A percentile compares a stretch with the other conserved stretches of the same genome.
Evolutionary conservation across 2,888 invertebrate genomes (phyloP).

Genomic region (Lasioglossum pauxillum): DNA sequence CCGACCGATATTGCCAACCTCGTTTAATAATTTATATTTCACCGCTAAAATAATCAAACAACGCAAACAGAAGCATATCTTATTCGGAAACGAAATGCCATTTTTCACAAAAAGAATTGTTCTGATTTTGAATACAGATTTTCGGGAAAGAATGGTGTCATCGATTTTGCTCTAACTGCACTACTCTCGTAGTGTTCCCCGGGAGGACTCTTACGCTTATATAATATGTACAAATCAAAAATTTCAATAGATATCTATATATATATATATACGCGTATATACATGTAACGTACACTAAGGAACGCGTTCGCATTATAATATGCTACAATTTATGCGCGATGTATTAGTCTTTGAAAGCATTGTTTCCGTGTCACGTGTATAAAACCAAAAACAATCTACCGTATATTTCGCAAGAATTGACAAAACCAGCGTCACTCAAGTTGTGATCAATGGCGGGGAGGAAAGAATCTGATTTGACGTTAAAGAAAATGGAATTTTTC

Average conservation of each 20-base stretch:
- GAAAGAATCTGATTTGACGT: neutral
- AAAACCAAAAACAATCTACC: constrained; percentile 55
- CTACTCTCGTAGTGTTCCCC: constrained; percentile 20
- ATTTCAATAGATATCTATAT: constrained; percentile 40
- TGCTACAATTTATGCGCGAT: constrained; percentile 56
- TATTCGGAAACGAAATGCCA: constrained; percentile 39
- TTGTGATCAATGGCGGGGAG: constrained; percentile 63
- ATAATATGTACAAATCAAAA: constrained; percentile 68
- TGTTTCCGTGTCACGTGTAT: constrained; percentile 61
- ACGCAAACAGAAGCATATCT: neutral
- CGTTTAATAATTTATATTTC: constrained; percentile 8
- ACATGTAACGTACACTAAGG: constrained; percentile 55
- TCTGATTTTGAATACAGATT: constrained; percentile 47
- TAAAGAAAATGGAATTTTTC: constrained; percentile 11
- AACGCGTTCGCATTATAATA: constrained; percentile 48
- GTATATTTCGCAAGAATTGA: constrained; percentile 58
- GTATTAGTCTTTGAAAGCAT: constrained; percentile 51
- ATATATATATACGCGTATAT: constrained; percentile 56
- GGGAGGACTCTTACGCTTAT: constrained; percentile 52
- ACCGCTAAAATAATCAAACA: neutral
- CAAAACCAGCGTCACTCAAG: constrained; percentile 58
- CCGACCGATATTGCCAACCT: constrained; percentile 22
- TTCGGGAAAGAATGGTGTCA: neutral
- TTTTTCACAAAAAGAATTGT: constrained; percentile 59
- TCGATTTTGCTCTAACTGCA: constrained; percentile 13